phyloP scores from a whole-genome alignment of 2,797 vertebrate species.

The Neomorphus geoffroyi region DNA sequence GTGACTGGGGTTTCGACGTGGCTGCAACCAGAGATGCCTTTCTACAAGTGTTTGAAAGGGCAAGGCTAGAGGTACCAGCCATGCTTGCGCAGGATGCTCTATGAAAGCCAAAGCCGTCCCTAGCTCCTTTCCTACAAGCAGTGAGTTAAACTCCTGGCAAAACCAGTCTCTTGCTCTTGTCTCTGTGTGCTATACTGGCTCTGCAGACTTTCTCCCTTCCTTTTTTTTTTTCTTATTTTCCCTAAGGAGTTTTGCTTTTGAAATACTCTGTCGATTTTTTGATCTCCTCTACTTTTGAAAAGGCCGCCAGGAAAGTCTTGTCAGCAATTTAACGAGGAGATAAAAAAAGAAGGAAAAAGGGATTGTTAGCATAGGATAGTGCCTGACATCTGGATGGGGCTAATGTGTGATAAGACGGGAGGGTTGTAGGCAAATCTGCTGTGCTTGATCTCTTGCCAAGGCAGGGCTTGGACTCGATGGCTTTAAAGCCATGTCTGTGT shows the following conservation, averaged over 20 bases:
- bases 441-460: not conserved
- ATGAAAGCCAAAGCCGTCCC: not conserved
- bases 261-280: not conserved
- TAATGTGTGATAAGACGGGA: not conserved
- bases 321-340: slow-evolving; percentile 22
- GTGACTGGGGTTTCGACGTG: not conserved
- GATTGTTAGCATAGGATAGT: not conserved
- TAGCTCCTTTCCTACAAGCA: not conserved
- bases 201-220: not conserved
- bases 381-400: not conserved
- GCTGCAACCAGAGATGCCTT: not conserved
- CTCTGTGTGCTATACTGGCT: rapidly evolving
- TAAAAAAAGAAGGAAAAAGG: not conserved
- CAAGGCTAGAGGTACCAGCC: not conserved
- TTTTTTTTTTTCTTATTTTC: not conserved
- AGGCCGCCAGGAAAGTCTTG: slow-evolving; percentile 4
- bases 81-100: not conserved
- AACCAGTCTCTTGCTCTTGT: not conserved
- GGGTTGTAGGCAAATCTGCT: not conserved
- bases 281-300: slow-evolving; percentile 2
- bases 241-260: not conserved
- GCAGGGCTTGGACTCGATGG: not conserved
- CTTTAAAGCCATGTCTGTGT: not conserved
- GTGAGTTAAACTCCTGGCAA: not conserved
- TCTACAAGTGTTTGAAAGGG: not conserved